A percentile compares a stretch with the other conserved stretches of the same genome.
These are phyloP conservation scores for Oreochromis niloticus DNA, from an alignment of 2,113 vertebrate genomes.

Conservation along the genomic window DNA sequence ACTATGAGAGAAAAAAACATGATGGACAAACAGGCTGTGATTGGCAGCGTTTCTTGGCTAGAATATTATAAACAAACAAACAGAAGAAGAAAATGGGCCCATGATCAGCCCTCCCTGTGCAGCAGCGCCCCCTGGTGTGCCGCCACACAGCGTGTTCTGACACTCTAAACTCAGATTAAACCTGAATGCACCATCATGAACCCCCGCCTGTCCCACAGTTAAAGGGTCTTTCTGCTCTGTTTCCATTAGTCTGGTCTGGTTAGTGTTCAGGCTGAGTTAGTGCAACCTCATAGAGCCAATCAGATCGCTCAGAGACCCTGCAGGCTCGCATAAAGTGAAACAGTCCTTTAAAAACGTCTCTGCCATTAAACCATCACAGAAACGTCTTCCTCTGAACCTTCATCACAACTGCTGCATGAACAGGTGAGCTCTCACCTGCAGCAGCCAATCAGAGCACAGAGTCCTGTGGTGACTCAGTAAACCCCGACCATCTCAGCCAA, in stretches of 20 bases:
- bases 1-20: not conserved
- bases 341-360: not conserved
- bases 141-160: rapidly evolving
- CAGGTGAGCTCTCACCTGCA: rapidly evolving
- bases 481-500: rapidly evolving
- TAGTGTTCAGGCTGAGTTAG: not conserved
- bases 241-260: not conserved
- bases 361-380: not conserved
- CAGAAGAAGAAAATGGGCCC: not conserved
- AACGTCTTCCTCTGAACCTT: not conserved
- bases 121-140: not conserved
- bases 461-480: not conserved
- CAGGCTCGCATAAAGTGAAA: not conserved
- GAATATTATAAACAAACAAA: not conserved
- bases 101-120: not conserved
- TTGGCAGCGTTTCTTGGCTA: not conserved
- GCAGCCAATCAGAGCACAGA: not conserved
- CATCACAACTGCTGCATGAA: rapidly evolving
- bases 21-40: not conserved
- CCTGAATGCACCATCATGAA: not conserved
- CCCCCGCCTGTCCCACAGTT: not conserved
- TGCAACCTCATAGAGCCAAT: not conserved
- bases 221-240: not conserved
- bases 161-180: not conserved
- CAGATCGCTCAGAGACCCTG: not conserved